These are phyloP conservation scores for Mixornis gularis DNA, from an alignment of 2,113 vertebrate species.

Conservation along the genomic window DNA sequence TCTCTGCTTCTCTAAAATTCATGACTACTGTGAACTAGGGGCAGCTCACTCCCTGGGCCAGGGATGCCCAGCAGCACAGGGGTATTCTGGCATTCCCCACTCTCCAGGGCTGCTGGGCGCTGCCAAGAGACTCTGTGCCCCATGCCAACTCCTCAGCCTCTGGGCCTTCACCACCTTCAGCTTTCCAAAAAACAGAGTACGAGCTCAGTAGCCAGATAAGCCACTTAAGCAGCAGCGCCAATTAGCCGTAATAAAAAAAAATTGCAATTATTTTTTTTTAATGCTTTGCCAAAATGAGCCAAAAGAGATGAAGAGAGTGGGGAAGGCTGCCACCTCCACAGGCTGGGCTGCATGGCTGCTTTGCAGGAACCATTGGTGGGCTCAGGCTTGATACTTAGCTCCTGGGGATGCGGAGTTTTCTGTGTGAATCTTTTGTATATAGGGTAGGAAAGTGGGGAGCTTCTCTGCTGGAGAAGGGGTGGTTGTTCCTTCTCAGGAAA, in stretches of 20 bases:
- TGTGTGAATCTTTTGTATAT: background rate
- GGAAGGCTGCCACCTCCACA: background rate
- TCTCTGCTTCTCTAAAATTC: background rate
- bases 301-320: background rate
- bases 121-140: accelerated
- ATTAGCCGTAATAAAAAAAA: slow-evolving; percentile 31
- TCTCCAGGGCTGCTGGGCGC: accelerated
- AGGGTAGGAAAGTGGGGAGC: background rate
- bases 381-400: background rate
- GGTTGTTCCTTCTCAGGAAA: background rate
- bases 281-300: background rate
- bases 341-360: background rate
- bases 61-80: accelerated
- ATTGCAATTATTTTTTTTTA: background rate
- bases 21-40: background rate
- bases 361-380: background rate
- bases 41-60: background rate
- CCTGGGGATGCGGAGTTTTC: background rate
- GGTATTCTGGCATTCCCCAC: background rate
- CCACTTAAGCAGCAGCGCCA: background rate
- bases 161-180: background rate
- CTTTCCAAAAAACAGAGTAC: background rate
- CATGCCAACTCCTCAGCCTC: background rate
- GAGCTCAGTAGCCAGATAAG: background rate
- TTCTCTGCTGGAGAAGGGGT: background rate